Conservation (phyloP, 2,797 vertebrate genomes). For the Channallabes apus region DNA sequence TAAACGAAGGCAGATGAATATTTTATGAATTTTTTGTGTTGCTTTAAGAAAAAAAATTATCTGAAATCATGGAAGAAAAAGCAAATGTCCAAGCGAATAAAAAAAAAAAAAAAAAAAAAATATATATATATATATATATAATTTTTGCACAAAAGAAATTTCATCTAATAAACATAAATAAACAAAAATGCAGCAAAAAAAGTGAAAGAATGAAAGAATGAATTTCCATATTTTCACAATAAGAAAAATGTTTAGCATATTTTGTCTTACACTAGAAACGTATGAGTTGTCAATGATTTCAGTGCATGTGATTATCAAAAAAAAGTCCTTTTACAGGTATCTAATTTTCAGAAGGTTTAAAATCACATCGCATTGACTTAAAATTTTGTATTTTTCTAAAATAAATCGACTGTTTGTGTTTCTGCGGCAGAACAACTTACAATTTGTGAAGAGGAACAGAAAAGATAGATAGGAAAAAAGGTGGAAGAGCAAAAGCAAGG, state of each 20-base stretch:
- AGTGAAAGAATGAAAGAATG: not conserved
- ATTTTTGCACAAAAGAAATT: not conserved
- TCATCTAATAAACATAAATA: not conserved
- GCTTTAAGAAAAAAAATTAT: not conserved
- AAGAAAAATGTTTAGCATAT: too few relatives aligned
- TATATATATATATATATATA: too few relatives aligned
- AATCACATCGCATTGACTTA: constrained; percentile 48
- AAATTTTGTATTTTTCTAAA: constrained; percentile 41
- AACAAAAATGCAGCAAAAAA: not conserved
- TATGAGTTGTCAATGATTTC: not conserved
- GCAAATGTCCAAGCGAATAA: not conserved
- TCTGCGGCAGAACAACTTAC: constrained; percentile 55
- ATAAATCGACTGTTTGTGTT: constrained; percentile 64
- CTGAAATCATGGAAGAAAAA: not conserved
- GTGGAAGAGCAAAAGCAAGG: constrained; percentile 41
- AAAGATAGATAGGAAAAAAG: constrained; percentile 28
- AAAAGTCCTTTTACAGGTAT: constrained; percentile 52
- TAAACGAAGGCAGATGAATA: not conserved
- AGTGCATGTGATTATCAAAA: too few relatives aligned
- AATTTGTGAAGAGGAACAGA: constrained; percentile 53
- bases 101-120: not conserved
- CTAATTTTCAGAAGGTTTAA: constrained; percentile 55
- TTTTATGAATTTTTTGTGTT: not conserved
- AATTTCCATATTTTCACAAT: not conserved
- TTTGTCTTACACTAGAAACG: not conserved